phyloP scores from a whole-genome alignment of 1,140 invertebrate genomes.

The Augochlora pura region DNA sequence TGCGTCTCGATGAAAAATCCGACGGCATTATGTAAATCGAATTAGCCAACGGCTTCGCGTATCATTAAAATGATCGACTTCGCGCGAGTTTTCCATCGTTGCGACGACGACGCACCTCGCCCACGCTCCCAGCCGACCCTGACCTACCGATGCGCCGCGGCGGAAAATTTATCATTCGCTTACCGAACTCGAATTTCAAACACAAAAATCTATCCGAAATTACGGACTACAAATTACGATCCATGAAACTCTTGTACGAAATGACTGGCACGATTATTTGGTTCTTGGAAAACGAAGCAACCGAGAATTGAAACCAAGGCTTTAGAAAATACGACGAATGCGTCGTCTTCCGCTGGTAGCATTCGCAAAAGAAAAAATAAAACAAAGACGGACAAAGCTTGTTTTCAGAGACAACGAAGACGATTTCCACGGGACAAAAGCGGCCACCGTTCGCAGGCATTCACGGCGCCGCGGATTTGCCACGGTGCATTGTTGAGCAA shows the following conservation, averaged over 20 bases:
- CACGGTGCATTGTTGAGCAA: not conserved
- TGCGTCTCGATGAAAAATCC: constrained; percentile 18
- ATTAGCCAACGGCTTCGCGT: constrained; percentile 5
- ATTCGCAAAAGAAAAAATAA: too few relatives aligned
- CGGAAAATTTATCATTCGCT: not conserved
- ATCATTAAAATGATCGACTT: constrained; percentile 22
- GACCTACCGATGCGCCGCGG: constrained; percentile 3
- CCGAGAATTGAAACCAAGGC: too few relatives aligned
- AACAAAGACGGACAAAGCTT: not conserved
- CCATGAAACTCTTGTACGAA: too few relatives aligned
- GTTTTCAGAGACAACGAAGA: not conserved
- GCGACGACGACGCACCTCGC: not conserved
- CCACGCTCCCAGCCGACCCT: not conserved
- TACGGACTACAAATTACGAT: too few relatives aligned
- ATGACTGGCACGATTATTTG: too few relatives aligned
- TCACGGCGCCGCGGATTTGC: constrained; percentile 9
- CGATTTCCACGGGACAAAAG: not conserved
- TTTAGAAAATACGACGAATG: too few relatives aligned
- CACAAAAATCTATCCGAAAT: too few relatives aligned
- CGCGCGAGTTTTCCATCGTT: constrained; percentile 18
- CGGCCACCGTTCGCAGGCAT: not conserved
- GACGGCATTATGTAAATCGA: constrained; percentile 33
- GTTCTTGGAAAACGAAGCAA: too few relatives aligned
- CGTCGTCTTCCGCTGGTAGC: too few relatives aligned
- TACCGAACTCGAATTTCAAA: not conserved